Evolutionary conservation across 2,797 vertebrate genomes (phyloP), one percentile per base, ranked within the genome.

Genomic region (Delichon dasypus): DNA sequence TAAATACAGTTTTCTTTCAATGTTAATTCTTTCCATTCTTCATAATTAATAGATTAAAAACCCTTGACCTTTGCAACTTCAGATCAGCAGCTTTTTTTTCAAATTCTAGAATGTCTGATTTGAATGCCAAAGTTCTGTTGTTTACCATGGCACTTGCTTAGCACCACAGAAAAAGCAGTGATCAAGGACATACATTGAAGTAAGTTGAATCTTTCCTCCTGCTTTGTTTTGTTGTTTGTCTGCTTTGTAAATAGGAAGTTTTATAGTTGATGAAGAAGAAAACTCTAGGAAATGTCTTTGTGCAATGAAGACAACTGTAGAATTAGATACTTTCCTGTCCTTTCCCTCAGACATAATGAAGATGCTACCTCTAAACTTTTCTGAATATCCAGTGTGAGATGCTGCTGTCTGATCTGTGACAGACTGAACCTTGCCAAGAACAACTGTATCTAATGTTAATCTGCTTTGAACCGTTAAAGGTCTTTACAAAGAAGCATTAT

Each of bases 21-120:
- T 47, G 13, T 60, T 32, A 32, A 23, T 79, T 18, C 8, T 64
- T 45, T 66, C 67, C 7, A 58, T 22, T 19, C 7, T 72, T 23
- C 11, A 18, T 54, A 34, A 77, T 36, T 51, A 26, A 9, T 57
- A 54, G 19, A 65, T n/a, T 9, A 1, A 18, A 44, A 45, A 53
- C 2, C 0, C 4, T 6, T 0, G 1, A 42, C 14, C 3, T 44
- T 61, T 76, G 19, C 17, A 66, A 40, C 2, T 45, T 65, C 34
- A 57, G 30, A 48, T 82, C 45, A 61, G 12, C 22, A 67, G 13
- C 2, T 71, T 62, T 60, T 74, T 36, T 83, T 85, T 32, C 15
- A 55, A 17, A 57, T 81, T 44, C 40, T 77, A 26, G 58, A 73
- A 54, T 42, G 0, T 29, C 61, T 65, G 53, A 34, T 68, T 85